These are phyloP conservation scores for Peromyscus polionotus DNA, from an alignment of 2,113 vertebrate genomes.

Conservation along the genomic window DNA sequence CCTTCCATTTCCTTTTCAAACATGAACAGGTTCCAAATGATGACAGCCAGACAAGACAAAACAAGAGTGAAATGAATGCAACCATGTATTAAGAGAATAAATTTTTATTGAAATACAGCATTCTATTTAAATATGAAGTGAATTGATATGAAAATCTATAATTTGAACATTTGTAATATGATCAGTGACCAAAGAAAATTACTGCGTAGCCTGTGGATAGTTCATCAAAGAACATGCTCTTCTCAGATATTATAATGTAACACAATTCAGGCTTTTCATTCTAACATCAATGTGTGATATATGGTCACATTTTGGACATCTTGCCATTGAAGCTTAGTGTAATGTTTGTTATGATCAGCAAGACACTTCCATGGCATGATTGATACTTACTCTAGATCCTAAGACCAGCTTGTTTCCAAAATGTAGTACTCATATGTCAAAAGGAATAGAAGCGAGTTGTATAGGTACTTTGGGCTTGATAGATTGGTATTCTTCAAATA, in stretches of 20 bases:
- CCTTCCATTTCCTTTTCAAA: not conserved
- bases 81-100: not conserved
- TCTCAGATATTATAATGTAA: not conserved
- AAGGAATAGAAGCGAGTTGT: not conserved
- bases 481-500: not conserved
- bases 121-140: not conserved
- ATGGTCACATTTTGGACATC: not conserved
- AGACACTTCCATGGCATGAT: not conserved
- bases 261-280: not conserved
- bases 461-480: not conserved
- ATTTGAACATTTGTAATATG: not conserved
- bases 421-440: not conserved
- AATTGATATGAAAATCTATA: not conserved
- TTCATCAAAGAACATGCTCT: not conserved
- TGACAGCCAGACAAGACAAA: not conserved
- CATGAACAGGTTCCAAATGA: not conserved
- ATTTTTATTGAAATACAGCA: conserved; percentile 9
- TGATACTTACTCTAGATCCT: not conserved
- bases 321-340: not conserved
- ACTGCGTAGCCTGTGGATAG: not conserved
- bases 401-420: not conserved
- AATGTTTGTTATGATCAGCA: not conserved
- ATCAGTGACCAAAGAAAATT: not conserved
- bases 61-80: not conserved
- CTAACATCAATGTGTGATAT: not conserved